These are phyloP conservation scores for Aradophagus sp. DNA, from an alignment of 1,140 invertebrate species.

Conservation along the genomic window DNA sequence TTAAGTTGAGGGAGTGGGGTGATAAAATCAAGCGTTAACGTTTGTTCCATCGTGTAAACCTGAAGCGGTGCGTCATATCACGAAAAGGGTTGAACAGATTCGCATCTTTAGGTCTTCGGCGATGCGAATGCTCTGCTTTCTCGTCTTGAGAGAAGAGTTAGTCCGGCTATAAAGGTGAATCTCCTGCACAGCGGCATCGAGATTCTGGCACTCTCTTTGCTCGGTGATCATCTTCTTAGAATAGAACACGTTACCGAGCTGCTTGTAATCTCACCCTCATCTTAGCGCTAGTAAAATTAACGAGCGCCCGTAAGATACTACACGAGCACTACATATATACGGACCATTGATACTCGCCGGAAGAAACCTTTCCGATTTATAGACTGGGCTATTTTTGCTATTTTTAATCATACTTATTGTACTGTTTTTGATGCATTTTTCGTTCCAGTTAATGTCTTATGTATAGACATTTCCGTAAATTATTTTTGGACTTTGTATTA, in stretches of 20 bases:
- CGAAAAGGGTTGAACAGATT: conserved; percentile 53
- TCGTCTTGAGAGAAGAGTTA: conserved; percentile 49
- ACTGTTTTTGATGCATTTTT: no score
- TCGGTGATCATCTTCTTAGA: conserved; percentile 61
- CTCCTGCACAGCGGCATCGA: conserved; percentile 49
- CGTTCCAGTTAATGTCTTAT: no score
- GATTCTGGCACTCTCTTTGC: conserved; percentile 55
- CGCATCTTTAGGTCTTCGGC: conserved; percentile 60
- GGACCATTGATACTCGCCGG: conserved; percentile 19
- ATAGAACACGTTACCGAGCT: conserved; percentile 50
- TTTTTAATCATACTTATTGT: no score
- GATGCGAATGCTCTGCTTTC: conserved; percentile 47
- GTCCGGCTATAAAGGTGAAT: conserved; percentile 59
- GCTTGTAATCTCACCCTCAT: conserved; percentile 57
- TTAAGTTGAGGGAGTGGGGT: neutral
- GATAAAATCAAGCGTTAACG: conserved; percentile 40
- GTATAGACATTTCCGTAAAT: no score
- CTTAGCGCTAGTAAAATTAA: conserved; percentile 60
- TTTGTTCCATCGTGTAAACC: conserved; percentile 27
- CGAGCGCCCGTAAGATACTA: conserved; percentile 52
- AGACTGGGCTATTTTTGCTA: no score
- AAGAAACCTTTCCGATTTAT: conserved; percentile 14
- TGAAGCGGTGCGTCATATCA: conserved; percentile 34
- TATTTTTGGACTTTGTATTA: no score
- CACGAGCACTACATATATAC: conserved; percentile 52